Percentiles rank a stretch among this genome's conserved stretches.
These are phyloP conservation scores for Glyptemys insculpta DNA, from an alignment of 2,797 vertebrate genomes.

Conservation along the genomic window DNA sequence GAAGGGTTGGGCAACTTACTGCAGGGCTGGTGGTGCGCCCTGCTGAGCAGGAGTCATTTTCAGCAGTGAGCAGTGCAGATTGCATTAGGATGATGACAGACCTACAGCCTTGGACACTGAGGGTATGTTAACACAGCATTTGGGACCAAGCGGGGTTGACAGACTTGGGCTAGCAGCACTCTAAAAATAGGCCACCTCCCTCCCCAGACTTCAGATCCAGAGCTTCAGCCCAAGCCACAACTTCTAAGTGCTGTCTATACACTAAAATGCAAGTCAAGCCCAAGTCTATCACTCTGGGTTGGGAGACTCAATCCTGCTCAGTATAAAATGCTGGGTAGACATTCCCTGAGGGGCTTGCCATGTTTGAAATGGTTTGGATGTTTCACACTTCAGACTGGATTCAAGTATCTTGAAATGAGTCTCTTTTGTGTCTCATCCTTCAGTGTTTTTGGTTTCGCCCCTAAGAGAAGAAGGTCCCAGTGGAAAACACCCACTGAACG, in stretches of 20 bases:
- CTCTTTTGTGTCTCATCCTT: not conserved
- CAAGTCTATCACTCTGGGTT: not conserved
- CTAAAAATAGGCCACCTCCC: not conserved
- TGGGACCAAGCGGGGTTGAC: not conserved
- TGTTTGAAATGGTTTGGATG: slow-evolving; percentile 7
- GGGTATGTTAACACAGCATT: not conserved
- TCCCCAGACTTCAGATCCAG: not conserved
- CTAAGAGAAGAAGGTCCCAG: not conserved
- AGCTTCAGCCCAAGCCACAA: not conserved
- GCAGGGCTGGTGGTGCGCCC: not conserved
- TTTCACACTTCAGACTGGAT: slow-evolving; percentile 40
- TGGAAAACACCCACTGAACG: not conserved
- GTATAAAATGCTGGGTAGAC: not conserved
- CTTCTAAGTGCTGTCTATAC: not conserved
- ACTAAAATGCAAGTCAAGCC: not conserved
- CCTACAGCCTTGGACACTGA: not conserved
- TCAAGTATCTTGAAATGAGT: not conserved
- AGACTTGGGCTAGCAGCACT: not conserved
- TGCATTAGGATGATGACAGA: not conserved
- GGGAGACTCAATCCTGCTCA: not conserved
- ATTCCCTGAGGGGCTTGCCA: not conserved
- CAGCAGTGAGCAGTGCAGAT: not conserved
- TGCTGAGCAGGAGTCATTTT: not conserved
- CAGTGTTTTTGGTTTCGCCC: not conserved
- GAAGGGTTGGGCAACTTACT: not conserved